phyloP scores from a whole-genome alignment of 2,113 vertebrate species.

The Poicephalus meyeri region DNA sequence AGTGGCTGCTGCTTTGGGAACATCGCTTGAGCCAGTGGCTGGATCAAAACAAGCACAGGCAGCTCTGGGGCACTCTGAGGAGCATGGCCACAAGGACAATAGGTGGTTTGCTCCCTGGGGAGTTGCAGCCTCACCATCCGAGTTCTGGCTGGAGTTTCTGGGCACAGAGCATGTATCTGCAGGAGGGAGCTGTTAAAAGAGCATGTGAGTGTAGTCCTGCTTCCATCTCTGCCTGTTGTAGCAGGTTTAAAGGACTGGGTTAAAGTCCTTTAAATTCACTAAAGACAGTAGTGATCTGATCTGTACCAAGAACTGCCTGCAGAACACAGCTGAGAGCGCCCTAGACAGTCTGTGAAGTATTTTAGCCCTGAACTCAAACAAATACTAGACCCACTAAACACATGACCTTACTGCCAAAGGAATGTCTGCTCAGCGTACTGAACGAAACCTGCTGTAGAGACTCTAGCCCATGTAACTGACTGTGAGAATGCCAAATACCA shows the following conservation, averaged over 20 bases:
- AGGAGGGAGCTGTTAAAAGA: constrained; percentile 32
- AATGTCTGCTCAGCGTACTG: neutral
- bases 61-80: neutral
- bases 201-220: constrained; percentile 45
- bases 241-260: constrained; percentile 14
- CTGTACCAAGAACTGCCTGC: constrained; percentile 52
- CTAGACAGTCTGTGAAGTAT: constrained; percentile 23
- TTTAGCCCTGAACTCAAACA: constrained; percentile 42
- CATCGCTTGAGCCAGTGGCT: neutral
- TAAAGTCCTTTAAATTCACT: constrained; percentile 20
- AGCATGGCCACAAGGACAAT: constrained; percentile 4
- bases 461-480: neutral
- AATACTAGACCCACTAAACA: constrained; percentile 3
- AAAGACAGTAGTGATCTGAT: constrained; percentile 12
- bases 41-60: neutral
- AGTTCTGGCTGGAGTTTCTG: constrained; percentile 30
- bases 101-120: constrained; percentile 24
- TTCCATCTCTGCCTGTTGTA: constrained; percentile 48
- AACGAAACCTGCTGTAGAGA: neutral
- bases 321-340: neutral
- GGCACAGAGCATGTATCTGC: constrained; percentile 18
- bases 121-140: constrained; percentile 23
- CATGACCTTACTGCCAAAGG: constrained; percentile 65
- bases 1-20: neutral
- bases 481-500: constrained; percentile 16